Evolutionary conservation across 2,888 invertebrate species (phyloP), one percentile per base, ranked within the genome.

Genomic region (Ophion slaviceki): DNA sequence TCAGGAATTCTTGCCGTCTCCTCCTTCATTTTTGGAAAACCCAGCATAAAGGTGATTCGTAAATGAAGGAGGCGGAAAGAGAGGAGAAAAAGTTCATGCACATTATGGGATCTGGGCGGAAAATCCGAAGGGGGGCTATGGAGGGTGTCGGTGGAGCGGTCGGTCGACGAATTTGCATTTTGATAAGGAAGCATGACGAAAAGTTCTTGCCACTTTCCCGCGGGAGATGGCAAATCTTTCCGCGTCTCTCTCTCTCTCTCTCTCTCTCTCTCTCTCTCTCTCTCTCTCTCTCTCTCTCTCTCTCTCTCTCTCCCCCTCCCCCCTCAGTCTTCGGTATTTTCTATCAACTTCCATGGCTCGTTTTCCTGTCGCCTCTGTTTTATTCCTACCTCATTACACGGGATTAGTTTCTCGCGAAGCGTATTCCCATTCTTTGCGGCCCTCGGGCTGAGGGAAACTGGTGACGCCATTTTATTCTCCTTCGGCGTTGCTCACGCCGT

Each of bases 101-200:
- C 71, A 80, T 79, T 36, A 20, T n/a, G 70, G 47, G 11, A 79
- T 24, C 57, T 45, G 59, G 72, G 40, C 24, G 47, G 57, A 78
- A 87, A 57, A 64, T 4, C 10, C 2, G 20, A 24, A 61, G 61
- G 47, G 71, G 79, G 72, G 68, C 28, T 17, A 64, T 57, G 77
- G 77, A 53, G 74, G 64, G n/a, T 36, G 61, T 32, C 45, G 68
- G 61, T 67, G 20, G 64, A 70, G 71, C 68, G 86, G 83, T 90
- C 89, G 91, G 88, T 90, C 89, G 90, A 86, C 90, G 91, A 91
- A 93, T 93, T 93, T 93, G 93, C 93, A 93, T 93, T 93, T 93
- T 93, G 93, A 93, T 93, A 93, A 93, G 93, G 93, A 93, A 93
- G 92, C 93, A 67, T 93, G 91, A 88, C 85, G 90, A 90, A 92